Evolutionary conservation across 2,888 invertebrate genomes (phyloP).

Genomic region (Acanthopleura granulata): DNA sequence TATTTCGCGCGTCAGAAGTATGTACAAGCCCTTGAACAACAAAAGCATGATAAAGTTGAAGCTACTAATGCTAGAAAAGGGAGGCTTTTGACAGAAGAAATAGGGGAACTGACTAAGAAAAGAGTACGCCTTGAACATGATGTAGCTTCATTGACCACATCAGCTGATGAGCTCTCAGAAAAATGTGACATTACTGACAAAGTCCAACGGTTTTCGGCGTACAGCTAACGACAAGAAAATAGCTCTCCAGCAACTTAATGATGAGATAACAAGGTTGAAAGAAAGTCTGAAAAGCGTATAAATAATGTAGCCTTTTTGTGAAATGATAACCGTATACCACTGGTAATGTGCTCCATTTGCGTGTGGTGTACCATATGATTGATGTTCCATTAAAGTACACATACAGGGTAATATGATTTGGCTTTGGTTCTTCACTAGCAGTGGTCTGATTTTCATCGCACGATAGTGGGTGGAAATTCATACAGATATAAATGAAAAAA

Average conservation of each 20-base stretch:
- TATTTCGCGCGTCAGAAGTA: background rate
- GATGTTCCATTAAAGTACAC: no score
- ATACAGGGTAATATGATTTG: no score
- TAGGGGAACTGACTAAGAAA: background rate
- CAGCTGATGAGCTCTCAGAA: slow-evolving; percentile 19
- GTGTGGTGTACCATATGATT: no score
- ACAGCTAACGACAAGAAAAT: slow-evolving; percentile 16
- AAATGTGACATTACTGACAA: slow-evolving; percentile 13
- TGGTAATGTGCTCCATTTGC: no score
- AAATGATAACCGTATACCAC: no score
- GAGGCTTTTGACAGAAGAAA: background rate
- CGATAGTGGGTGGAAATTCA: no score
- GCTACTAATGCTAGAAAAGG: slow-evolving; percentile 1
- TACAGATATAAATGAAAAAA: no score
- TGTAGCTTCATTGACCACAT: background rate
- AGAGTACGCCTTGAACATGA: background rate
- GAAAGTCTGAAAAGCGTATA: background rate
- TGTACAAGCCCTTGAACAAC: no score
- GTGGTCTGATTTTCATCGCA: no score
- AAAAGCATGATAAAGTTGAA: background rate
- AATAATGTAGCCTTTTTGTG: no score
- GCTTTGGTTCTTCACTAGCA: no score
- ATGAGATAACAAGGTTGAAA: background rate
- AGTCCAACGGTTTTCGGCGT: slow-evolving; percentile 6
- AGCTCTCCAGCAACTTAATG: background rate